A percentile compares a stretch with the other conserved stretches of the same genome.
Conservation (phyloP, 2,888 invertebrate genomes). For the Phortica magna region DNA sequence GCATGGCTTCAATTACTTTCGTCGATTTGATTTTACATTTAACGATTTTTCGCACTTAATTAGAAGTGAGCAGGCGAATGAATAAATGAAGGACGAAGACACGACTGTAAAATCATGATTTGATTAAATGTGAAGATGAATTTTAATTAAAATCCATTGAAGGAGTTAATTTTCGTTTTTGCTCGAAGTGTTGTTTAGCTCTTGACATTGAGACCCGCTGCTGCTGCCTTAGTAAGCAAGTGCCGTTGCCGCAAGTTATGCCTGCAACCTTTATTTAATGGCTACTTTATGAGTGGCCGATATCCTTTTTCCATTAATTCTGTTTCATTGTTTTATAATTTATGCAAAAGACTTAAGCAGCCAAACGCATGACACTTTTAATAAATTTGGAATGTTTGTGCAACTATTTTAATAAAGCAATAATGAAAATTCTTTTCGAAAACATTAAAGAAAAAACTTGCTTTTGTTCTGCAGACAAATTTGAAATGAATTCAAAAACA, state of each 20-base stretch:
- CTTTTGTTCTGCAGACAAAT: too few species aligned
- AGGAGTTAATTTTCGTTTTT: not conserved
- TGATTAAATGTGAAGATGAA: constrained; percentile 78
- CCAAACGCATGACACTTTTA: not conserved
- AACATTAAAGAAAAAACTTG: too few species aligned
- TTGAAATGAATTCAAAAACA: not conserved
- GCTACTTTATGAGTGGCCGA: constrained; percentile 58
- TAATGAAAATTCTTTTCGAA: not conserved
- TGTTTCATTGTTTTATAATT: constrained; percentile 64
- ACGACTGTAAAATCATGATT: constrained; percentile 67
- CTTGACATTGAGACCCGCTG: constrained; percentile 32
- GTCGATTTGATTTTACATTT: constrained; percentile 77
- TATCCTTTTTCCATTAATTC: constrained; percentile 14
- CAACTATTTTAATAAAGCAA: constrained; percentile 22
- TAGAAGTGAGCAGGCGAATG: constrained; percentile 73
- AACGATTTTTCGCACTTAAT: constrained; percentile 78
- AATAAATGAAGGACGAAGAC: constrained; percentile 17
- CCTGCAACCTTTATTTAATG: not conserved
- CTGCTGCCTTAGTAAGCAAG: too few species aligned
- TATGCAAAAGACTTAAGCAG: constrained; percentile 59
- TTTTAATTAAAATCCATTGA: constrained; percentile 77
- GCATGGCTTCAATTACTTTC: constrained; percentile 69
- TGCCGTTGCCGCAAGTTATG: constrained; percentile 10
- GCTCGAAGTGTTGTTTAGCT: not conserved
- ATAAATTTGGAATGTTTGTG: not conserved